A percentile compares a stretch with the other conserved stretches of the same genome.
Conservation (phyloP, 1,140 invertebrate species). For the Papilio aristodemus region DNA sequence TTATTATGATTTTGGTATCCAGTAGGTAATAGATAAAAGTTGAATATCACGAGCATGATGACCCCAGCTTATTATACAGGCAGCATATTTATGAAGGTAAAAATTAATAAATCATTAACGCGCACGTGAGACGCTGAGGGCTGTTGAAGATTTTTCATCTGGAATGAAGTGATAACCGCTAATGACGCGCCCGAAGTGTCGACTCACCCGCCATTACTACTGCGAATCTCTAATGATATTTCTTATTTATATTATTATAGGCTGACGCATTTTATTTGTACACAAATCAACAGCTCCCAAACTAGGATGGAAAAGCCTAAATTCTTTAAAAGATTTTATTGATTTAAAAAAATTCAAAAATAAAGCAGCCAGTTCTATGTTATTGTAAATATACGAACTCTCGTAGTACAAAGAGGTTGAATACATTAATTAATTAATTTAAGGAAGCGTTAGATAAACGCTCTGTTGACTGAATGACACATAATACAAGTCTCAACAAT, state of each 20-base stretch:
- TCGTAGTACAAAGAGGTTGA: no score
- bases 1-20: no score
- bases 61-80: slow-evolving; percentile 40
- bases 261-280: neutral
- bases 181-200: slow-evolving; percentile 69
- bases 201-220: slow-evolving; percentile 62
- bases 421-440: no score
- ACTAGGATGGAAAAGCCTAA: neutral
- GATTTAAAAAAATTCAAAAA: no score
- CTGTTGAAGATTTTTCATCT: slow-evolving; percentile 78
- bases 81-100: slow-evolving; percentile 72
- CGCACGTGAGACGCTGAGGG: slow-evolving; percentile 64
- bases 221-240: neutral
- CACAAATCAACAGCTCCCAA: neutral
- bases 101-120: slow-evolving; percentile 78
- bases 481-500: no score
- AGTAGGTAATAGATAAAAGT: neutral
- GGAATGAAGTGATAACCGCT: slow-evolving; percentile 80
- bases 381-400: no score
- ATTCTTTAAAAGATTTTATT: no score
- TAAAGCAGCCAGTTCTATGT: no score
- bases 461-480: no score
- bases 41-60: slow-evolving; percentile 15
- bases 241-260: slow-evolving; percentile 28
- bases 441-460: no score